Evolutionary conservation across 2,797 vertebrate genomes (phyloP).

Genomic region (Acrossocheilus fasciatus): DNA sequence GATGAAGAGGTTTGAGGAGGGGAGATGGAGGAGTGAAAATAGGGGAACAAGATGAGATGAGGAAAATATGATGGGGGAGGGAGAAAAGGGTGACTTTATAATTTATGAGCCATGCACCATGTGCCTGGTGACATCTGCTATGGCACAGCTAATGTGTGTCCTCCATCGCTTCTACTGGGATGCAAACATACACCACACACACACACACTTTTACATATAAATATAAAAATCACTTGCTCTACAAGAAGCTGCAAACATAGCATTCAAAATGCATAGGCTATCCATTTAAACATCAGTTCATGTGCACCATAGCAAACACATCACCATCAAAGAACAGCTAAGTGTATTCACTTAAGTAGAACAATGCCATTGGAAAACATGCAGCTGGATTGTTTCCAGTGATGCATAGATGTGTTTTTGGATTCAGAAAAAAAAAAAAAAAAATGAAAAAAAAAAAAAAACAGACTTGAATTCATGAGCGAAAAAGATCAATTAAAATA

Average conservation of each 20-base stretch:
- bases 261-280: conserved; percentile 46
- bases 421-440: not conserved
- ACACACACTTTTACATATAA: conserved; percentile 50
- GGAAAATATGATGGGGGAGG: conserved; percentile 51
- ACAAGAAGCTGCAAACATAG: conserved; percentile 17
- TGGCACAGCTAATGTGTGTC: conserved; percentile 84
- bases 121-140: conserved; percentile 83
- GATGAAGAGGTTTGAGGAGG: conserved; percentile 25
- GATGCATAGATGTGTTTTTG: not conserved
- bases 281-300: conserved; percentile 36
- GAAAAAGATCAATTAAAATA: not conserved
- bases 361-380: conserved; percentile 13
- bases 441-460: too few relatives aligned
- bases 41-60: conserved; percentile 44
- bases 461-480: not conserved
- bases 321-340: conserved; percentile 8
- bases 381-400: conserved; percentile 5
- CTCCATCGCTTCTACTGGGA: conserved; percentile 63
- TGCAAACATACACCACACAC: conserved; percentile 18
- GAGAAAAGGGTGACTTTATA: conserved; percentile 69
- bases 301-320: conserved; percentile 27
- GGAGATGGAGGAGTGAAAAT: conserved; percentile 43
- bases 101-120: conserved; percentile 84
- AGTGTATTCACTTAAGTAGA: conserved; percentile 6
- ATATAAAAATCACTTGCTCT: conserved; percentile 43